Base-by-base conservation (phyloP, 2,888 invertebrate species). In the Scaptomyza flava region DNA sequence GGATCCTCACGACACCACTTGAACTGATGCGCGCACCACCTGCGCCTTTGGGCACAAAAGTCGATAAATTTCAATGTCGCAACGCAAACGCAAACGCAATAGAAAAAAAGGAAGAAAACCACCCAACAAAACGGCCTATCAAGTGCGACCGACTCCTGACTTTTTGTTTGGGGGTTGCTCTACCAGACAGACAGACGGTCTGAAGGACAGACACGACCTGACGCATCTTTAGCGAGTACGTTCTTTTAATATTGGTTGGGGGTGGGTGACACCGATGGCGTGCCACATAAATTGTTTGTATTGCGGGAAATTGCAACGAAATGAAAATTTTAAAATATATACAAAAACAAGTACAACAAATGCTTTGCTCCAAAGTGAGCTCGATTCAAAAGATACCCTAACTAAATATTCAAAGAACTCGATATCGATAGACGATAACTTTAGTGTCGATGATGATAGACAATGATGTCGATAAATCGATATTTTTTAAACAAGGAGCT, bases 41-140 rank as follows among this genome's bases (percentile, higher is more conserved):
- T 64, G 76, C 68, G 48, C 63, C 51, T 46, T 46, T 48, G 36
- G 36, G 42, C 62, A 46, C 42, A 47, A 63, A 62, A 62, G 67
- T 83, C 80, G 71, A 82, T 85, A 85, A 79, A 81, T 81, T 81
- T 79, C 79, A 84, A 75, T 85, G 81, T 82, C 85, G 72, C 82
- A 79, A 60, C 85, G 72, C 82, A 79, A 60, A 51, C 63, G 68
- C 68, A 58, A 57, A 38, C 3, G 17, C 17, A 41, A 41, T 8
- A 17, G 17, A 41, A 9, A 17, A 14, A 36, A 36, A 36, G 17
- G 61, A 17, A 30, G 23, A 43, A 60, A 38, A 67, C 61, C 69
- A 58, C 30, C 50, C 50, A 52, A 34, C 48, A 17, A 8, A 41
- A 41, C 27, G 41, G 50, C 53, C 47, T 30, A 68, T 43, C 66